phyloP scores from a whole-genome alignment of 2,113 vertebrate species.

The Arizona elegans region DNA sequence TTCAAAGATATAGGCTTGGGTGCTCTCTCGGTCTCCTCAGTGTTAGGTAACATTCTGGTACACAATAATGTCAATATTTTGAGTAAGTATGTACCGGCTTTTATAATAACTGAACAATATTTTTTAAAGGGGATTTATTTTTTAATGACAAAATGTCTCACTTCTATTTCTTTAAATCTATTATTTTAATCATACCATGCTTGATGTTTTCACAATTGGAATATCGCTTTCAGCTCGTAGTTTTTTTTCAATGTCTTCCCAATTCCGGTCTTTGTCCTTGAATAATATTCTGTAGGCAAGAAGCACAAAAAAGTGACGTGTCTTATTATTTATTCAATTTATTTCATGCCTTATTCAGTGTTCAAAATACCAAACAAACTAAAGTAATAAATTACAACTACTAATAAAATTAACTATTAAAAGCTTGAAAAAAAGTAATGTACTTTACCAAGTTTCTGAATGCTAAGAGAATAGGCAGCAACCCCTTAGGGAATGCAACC shows the following conservation, averaged over 20 bases:
- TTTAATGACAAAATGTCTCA: not conserved
- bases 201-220: slow-evolving; percentile 93
- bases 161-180: not conserved
- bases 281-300: slow-evolving; percentile 86
- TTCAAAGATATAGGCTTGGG: not conserved
- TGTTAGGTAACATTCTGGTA: not conserved
- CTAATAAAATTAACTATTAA: not conserved
- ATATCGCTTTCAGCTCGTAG: slow-evolving; percentile 88
- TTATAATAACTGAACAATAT: not conserved
- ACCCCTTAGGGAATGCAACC: not conserved
- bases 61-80: not conserved
- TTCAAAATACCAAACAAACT: not conserved
- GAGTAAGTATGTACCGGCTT: not conserved
- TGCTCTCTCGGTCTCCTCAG: not conserved
- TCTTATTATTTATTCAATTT: not conserved
- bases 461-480: not conserved
- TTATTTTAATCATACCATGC: slow-evolving; percentile 80
- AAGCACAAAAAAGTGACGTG: slow-evolving; percentile 20
- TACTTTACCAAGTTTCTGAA: not conserved
- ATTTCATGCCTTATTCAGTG: not conserved
- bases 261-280: slow-evolving; percentile 96
- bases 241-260: slow-evolving; percentile 96
- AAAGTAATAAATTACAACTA: not conserved
- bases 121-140: not conserved
- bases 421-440: not conserved